Conservation (phyloP, 2,113 vertebrate species). For the Sebastes fasciatus region DNA sequence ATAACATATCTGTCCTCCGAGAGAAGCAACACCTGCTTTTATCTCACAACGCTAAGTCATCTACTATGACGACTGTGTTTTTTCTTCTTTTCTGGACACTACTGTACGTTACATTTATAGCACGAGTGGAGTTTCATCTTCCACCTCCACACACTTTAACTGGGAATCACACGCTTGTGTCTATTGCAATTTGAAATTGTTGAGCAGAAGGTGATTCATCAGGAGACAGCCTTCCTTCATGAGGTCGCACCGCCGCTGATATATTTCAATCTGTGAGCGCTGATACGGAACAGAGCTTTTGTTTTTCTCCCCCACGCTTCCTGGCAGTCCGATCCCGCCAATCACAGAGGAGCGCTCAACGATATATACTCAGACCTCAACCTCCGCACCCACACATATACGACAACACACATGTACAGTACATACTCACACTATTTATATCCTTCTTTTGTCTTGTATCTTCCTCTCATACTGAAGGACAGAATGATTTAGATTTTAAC, state of each 20-base stretch:
- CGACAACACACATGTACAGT: conserved; percentile 2
- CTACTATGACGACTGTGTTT: background rate
- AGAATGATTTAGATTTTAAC: background rate
- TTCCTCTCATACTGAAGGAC: background rate
- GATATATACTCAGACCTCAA: conserved; percentile 16
- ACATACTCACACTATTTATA: conserved; percentile 28
- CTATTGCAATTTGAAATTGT: conserved; percentile 34
- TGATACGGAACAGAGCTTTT: conserved; percentile 11
- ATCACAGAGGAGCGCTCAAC: background rate
- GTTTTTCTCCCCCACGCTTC: conserved; percentile 46
- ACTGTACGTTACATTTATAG: background rate
- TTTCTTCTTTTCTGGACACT: background rate
- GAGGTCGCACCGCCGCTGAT: conserved; percentile 21
- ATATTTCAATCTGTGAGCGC: conserved; percentile 32
- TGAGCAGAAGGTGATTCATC: conserved; percentile 37
- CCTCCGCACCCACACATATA: conserved; percentile 14
- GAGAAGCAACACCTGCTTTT: too few relatives aligned
- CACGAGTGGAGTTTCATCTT: background rate
- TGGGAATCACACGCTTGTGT: conserved; percentile 26
- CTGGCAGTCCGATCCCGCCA: conserved; percentile 8
- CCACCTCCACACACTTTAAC: conserved; percentile 17
- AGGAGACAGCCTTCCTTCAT: background rate
- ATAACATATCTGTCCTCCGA: background rate
- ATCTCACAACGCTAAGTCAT: background rate
- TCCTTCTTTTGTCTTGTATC: background rate